Conservation (phyloP, 2,797 vertebrate species). For the Pelodytes ibericus region DNA sequence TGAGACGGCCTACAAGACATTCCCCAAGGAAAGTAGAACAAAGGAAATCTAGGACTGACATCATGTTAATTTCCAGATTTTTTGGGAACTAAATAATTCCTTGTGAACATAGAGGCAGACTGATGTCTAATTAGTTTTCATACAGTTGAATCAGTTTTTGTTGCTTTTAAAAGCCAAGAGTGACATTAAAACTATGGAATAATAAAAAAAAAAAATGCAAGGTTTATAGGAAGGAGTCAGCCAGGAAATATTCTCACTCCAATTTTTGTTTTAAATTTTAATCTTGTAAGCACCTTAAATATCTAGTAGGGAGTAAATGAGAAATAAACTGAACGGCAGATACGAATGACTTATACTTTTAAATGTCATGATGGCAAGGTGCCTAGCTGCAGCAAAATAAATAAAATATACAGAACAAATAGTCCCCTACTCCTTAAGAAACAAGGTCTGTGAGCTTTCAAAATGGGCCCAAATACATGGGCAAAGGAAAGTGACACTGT, state of each 20-base stretch:
- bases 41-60: background rate
- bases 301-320: no score
- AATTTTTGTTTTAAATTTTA: no score
- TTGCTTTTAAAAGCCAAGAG: background rate
- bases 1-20: constrained; percentile 17
- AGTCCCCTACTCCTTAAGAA: no score
- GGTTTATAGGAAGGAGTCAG: background rate
- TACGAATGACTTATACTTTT: no score
- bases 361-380: no score
- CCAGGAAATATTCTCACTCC: background rate
- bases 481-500: no score
- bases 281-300: no score
- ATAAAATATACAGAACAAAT: no score
- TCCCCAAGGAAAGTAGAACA: background rate
- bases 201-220: background rate
- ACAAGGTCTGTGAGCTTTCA: no score
- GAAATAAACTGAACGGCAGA: no score
- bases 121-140: constrained; percentile 3
- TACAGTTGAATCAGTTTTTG: background rate
- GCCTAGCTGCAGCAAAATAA: no score
- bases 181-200: background rate
- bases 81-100: constrained; percentile 12
- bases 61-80: constrained; percentile 15
- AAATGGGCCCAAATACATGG: no score
- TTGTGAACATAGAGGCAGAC: background rate